Evolutionary conservation across 2,113 vertebrate species (phyloP).

Genomic region (Lates calcarifer): DNA sequence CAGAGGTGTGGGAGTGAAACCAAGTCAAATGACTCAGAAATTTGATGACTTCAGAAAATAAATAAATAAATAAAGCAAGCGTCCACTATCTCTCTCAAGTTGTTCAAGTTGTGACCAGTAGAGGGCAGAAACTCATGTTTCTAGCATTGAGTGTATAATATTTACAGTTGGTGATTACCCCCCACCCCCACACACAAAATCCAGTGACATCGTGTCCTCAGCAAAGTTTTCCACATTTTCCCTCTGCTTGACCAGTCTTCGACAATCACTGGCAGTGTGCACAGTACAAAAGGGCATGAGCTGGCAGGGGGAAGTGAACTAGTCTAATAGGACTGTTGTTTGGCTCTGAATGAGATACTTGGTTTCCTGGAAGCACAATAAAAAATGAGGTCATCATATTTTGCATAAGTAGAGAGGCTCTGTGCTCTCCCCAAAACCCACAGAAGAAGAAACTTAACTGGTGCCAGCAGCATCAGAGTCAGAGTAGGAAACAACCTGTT

Average conservation of each 20-base stretch:
- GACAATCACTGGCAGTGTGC: not conserved
- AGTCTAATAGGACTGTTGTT: not conserved
- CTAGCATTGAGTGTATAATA: not conserved
- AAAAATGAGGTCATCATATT: not conserved
- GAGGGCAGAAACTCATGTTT: not conserved
- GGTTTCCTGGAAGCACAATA: not conserved
- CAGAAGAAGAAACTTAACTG: not conserved
- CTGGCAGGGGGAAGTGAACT: not conserved
- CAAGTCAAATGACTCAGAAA: not conserved
- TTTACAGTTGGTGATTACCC: not conserved
- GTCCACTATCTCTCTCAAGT: not conserved
- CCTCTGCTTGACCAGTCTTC: not conserved
- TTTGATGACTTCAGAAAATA: not conserved
- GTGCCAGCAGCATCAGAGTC: not conserved
- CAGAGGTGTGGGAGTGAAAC: not conserved
- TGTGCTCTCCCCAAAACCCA: not conserved
- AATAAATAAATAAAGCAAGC: too few relatives aligned
- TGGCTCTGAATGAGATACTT: not conserved
- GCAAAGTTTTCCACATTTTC: not conserved
- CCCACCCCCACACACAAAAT: too few relatives aligned
- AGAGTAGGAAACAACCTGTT: not conserved
- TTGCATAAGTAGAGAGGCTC: not conserved
- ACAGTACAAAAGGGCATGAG: not conserved
- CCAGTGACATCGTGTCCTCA: not conserved
- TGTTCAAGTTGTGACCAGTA: not conserved